Evolutionary conservation across 2,888 invertebrate genomes (phyloP), one percentile per base, ranked within the genome.

Genomic region (Cheilosia scutellata): DNA sequence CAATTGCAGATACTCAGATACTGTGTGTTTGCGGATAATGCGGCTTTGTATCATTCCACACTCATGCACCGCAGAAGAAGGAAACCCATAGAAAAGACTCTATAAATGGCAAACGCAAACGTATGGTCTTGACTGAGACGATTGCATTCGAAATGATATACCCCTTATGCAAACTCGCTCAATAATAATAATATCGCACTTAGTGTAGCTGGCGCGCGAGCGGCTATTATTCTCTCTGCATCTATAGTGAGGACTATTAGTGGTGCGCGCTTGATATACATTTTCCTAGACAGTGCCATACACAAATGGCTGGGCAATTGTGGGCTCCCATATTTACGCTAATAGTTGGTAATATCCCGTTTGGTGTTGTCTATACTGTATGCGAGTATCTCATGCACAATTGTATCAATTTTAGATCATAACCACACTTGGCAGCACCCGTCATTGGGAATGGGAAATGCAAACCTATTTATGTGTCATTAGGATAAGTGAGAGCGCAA

Each of bases 351-450:
- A 82, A 82, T 82, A 82, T 72, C 11, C 60, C 66, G 80, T 72
- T 65, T 58, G 42, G 4, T 51, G 53, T 16, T 29, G 44, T 60
- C 33, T 7, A 9, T 49, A 20, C 16, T 47, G 44, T n/a, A 37
- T n/a, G 25, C 49, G 11, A 25, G 65, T 62, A 79, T 66, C 65
- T 60, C 65, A 71, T 66, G 65, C 57, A 58, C 57, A 84, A 75
- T 84, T 79, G 79, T 84, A 84, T 84, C 84, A 84, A 80, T 84
- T 84, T 80, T 71, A 80, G 65, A 84, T 84, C 84, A 84, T 84
- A 84, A 84, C 79, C 75, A 75, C 74, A 84, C 75, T 75, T 75
- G 68, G 79, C 74, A 74, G 74, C 68, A 63, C 53, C 47, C 58
- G 62, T 80, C 74, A 80, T 74, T 65, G 47, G 20, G 65, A 84